These are phyloP conservation scores for Nothoprocta perdicaria DNA, from an alignment of 2,113 vertebrate species.

Conservation along the genomic window DNA sequence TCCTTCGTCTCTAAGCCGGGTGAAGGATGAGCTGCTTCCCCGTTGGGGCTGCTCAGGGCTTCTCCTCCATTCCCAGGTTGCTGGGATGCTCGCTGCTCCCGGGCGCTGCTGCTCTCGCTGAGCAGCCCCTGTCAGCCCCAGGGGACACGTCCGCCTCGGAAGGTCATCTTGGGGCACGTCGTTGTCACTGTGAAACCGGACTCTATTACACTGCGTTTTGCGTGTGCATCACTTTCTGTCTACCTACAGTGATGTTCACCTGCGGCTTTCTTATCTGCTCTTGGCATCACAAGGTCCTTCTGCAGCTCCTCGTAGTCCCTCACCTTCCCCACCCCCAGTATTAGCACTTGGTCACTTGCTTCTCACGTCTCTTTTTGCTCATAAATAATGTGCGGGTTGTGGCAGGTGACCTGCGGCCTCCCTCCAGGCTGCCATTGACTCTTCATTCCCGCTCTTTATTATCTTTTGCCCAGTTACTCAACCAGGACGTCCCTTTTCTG, in stretches of 20 bases:
- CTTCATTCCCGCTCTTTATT: neutral
- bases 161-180: neutral
- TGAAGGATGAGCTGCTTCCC: neutral
- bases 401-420: neutral
- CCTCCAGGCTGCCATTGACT: neutral
- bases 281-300: neutral
- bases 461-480: neutral
- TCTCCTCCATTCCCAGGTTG: neutral
- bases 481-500: rapidly evolving
- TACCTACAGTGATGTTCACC: neutral
- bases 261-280: neutral
- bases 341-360: neutral
- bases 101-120: neutral
- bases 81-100: neutral
- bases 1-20: neutral
- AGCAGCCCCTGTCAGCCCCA: neutral
- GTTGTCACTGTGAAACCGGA: neutral
- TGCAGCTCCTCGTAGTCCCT: neutral
- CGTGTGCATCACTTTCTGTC: neutral
- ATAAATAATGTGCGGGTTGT: neutral
- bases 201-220: neutral
- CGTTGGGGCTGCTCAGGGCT: neutral
- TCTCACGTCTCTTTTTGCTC: neutral
- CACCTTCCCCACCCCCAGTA: neutral
- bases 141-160: neutral